These are phyloP conservation scores for Protomyctophum bolini DNA, from an alignment of 2,113 vertebrate species.

Conservation along the genomic window DNA sequence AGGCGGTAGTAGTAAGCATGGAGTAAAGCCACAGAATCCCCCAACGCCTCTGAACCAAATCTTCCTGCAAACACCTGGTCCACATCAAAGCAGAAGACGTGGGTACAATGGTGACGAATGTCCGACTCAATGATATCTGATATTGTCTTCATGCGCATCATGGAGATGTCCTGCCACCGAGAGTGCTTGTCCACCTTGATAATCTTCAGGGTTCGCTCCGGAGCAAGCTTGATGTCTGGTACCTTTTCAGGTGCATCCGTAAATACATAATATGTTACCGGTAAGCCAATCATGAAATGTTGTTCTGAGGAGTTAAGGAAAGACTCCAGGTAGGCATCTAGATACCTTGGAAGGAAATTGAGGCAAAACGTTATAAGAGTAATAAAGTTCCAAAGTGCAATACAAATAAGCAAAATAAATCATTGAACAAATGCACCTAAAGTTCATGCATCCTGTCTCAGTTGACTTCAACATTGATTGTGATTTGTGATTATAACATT, in stretches of 20 bases:
- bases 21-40: slow-evolving; percentile 78
- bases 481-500: too few relatives aligned
- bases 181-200: slow-evolving; percentile 52
- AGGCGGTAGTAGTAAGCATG: slow-evolving; percentile 76
- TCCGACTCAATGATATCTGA: slow-evolving; percentile 54
- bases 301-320: slow-evolving; percentile 78
- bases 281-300: slow-evolving; percentile 79
- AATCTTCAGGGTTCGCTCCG: slow-evolving; percentile 51
- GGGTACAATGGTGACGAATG: slow-evolving; percentile 63
- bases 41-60: slow-evolving; percentile 79
- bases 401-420: too few relatives aligned
- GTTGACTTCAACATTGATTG: too few relatives aligned
- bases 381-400: too few relatives aligned
- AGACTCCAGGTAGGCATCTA: slow-evolving; percentile 66
- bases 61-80: slow-evolving; percentile 75
- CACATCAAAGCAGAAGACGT: slow-evolving; percentile 81
- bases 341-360: slow-evolving; percentile 61
- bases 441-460: too few relatives aligned
- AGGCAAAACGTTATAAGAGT: neutral
- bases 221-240: slow-evolving; percentile 48
- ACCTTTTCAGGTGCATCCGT: slow-evolving; percentile 74
- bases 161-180: slow-evolving; percentile 83
- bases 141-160: slow-evolving; percentile 80
- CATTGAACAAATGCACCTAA: too few relatives aligned
- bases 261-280: slow-evolving; percentile 79